Conservation (phyloP, 2,888 invertebrate genomes). For the Mesochorus sp. region DNA sequence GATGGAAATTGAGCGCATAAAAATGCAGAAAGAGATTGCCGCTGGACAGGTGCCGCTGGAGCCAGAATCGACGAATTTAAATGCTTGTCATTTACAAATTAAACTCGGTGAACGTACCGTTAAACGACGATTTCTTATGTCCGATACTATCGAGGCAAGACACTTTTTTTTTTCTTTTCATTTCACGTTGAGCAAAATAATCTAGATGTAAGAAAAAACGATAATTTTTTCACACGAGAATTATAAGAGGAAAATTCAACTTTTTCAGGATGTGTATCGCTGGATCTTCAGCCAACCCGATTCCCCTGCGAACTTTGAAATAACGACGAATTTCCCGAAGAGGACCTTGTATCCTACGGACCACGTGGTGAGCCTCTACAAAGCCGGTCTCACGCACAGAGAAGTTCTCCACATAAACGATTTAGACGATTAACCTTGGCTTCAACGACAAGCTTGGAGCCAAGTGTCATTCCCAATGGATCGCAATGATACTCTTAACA, state of each 20-base stretch:
- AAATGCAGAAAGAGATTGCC: conserved; percentile 87
- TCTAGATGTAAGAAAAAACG: no score
- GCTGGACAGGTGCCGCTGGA: conserved; percentile 88
- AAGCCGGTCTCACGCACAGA: conserved; percentile 93
- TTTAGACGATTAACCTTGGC: conserved; percentile 87
- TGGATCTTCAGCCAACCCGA: conserved; percentile 97
- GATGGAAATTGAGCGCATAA: conserved; percentile 85
- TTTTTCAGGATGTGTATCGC: conserved; percentile 93
- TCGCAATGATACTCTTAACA: conserved; percentile 59
- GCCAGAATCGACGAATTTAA: conserved; percentile 87
- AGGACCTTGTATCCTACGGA: conserved; percentile 86
- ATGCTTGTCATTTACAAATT: conserved; percentile 92
- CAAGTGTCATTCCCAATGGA: conserved; percentile 65
- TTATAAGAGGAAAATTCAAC: neutral
- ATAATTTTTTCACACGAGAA: no score
- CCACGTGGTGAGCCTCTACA: conserved; percentile 85
- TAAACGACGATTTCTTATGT: conserved; percentile 92
- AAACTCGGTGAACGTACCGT: conserved; percentile 95
- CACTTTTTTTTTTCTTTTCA: neutral
- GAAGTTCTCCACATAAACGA: conserved; percentile 98
- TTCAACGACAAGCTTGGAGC: conserved; percentile 37
- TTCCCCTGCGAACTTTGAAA: conserved; percentile 96
- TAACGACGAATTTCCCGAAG: conserved; percentile 97
- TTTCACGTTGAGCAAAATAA: neutral
- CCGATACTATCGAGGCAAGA: conserved; percentile 91